phyloP scores from a whole-genome alignment of 2,797 vertebrate genomes.

The Rhadinocentrus ornatus region DNA sequence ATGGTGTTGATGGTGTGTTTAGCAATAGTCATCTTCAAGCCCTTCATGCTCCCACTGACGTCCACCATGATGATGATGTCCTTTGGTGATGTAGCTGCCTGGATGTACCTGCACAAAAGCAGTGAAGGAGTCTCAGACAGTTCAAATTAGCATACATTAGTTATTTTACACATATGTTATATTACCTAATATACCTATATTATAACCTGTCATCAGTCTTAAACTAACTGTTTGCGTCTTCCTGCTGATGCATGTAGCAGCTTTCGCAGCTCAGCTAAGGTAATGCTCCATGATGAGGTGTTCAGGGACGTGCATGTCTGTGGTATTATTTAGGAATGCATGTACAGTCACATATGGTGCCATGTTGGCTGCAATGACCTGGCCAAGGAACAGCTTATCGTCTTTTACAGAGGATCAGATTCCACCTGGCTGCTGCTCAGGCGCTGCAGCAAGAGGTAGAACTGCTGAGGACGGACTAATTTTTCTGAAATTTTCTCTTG shows the following conservation, averaged over 20 bases:
- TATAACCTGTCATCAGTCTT: not conserved
- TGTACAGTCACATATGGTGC: constrained; percentile 73
- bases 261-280: constrained; percentile 31
- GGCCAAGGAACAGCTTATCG: constrained; percentile 79
- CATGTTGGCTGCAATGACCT: constrained; percentile 68
- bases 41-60: constrained; percentile 98
- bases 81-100: constrained; percentile 96
- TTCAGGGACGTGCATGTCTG: constrained; percentile 53
- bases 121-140: not conserved
- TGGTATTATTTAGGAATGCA: constrained; percentile 57
- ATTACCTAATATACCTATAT: too few species aligned
- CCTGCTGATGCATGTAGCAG: constrained; percentile 18
- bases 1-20: constrained; percentile 97
- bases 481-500: not conserved
- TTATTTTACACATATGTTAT: too few species aligned
- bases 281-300: constrained; percentile 10
- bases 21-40: constrained; percentile 93
- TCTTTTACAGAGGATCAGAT: constrained; percentile 76
- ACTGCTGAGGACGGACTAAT: not conserved
- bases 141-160: too few species aligned
- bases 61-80: constrained; percentile 96
- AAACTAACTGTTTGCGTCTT: too few species aligned
- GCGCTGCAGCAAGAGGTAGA: constrained; percentile 13
- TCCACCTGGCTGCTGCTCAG: constrained; percentile 41
- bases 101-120: constrained; percentile 90